Evolutionary conservation across 1,140 invertebrate species (phyloP).

Genomic region (Planococcus citri): DNA sequence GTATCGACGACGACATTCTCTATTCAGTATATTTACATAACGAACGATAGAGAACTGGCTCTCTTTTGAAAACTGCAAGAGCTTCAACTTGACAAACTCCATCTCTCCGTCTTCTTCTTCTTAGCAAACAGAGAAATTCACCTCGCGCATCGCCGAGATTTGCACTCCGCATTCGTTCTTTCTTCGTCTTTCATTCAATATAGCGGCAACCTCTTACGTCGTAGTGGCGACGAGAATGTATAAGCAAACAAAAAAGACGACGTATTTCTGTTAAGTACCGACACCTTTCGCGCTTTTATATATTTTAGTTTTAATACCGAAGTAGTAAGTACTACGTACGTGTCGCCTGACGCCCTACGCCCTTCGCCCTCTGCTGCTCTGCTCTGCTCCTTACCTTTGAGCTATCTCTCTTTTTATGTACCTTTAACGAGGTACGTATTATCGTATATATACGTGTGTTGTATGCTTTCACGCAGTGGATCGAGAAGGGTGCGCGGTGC

Average conservation of each 20-base stretch:
- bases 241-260: conserved; percentile 5
- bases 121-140: too few relatives aligned
- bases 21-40: background rate
- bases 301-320: conserved; percentile 2
- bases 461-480: too few relatives aligned
- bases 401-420: too few relatives aligned
- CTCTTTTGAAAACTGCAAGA: background rate
- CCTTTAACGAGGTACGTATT: too few relatives aligned
- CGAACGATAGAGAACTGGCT: background rate
- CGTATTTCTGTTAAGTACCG: background rate
- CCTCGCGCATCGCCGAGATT: background rate
- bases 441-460: too few relatives aligned
- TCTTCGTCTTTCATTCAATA: conserved; percentile 7
- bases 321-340: background rate
- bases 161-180: too few relatives aligned
- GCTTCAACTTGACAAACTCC: background rate
- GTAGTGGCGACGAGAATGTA: background rate
- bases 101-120: background rate
- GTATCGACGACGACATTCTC: background rate
- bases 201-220: background rate
- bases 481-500: too few relatives aligned
- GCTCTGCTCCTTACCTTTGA: too few relatives aligned
- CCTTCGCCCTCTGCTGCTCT: too few relatives aligned
- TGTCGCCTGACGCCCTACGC: background rate
- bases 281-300: conserved; percentile 3